phyloP scores from a whole-genome alignment of 2,888 invertebrate genomes.

The Tanypteryx hageni region DNA sequence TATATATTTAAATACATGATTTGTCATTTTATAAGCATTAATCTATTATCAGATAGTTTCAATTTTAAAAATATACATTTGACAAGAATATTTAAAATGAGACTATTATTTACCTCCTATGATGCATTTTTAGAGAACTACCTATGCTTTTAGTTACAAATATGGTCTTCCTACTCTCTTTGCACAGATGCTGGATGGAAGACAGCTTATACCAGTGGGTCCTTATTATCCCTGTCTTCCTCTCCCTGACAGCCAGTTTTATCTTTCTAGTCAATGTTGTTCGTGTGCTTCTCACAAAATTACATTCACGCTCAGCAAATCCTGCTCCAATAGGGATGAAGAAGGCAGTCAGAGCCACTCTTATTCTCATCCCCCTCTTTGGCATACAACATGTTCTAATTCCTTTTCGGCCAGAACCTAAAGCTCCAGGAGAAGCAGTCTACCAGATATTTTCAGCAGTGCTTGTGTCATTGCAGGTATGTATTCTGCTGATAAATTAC shows the following conservation, averaged over 20 bases:
- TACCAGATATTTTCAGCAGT: slow-evolving; percentile 83
- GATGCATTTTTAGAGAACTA: no score
- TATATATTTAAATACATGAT: no score
- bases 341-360: slow-evolving; percentile 84
- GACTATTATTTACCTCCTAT: no score
- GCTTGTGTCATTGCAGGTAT: slow-evolving; percentile 84
- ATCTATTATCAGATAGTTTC: no score
- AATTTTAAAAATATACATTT: no score
- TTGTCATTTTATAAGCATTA: no score
- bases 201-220: slow-evolving; percentile 82
- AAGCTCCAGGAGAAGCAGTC: slow-evolving; percentile 78
- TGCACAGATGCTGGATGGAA: slow-evolving; percentile 83
- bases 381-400: slow-evolving; percentile 85
- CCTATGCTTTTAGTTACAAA: no score
- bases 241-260: slow-evolving; percentile 79
- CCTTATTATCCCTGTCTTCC: slow-evolving; percentile 79
- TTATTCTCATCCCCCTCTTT: slow-evolving; percentile 86
- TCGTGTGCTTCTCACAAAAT: slow-evolving; percentile 80
- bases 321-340: slow-evolving; percentile 79
- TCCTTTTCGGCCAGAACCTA: slow-evolving; percentile 81
- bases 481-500: slow-evolving; percentile 30
- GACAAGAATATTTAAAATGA: no score
- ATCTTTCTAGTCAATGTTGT: slow-evolving; percentile 84
- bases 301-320: slow-evolving; percentile 80
- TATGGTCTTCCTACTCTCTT: slow-evolving; percentile 64